Evolutionary conservation across 2,888 invertebrate species (phyloP), one percentile per base, ranked within the genome.

Genomic region (Smittia aterrima): DNA sequence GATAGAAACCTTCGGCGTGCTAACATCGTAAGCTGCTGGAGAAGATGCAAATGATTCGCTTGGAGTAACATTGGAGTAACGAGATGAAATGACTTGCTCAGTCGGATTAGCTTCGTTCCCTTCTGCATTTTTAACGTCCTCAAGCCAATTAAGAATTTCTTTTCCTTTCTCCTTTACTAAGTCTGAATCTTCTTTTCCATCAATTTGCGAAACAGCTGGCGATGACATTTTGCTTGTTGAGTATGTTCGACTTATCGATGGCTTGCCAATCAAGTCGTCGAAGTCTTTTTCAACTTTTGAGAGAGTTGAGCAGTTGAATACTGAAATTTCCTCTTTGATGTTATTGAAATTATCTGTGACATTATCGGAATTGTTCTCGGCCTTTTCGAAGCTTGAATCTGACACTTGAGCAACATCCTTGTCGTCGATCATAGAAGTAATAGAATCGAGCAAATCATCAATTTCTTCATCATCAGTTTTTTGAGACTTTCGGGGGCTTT

Each of bases 1-100:
- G 16, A 66, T 64, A 6, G 27, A 41, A 1, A 74, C 13, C 40
- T 64, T 66, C 1, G 66, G 66, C 9, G 74, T 74, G 27, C 2
- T 18, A 9, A n/a, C 53, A 20, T 66, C 64, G 41, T 41, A 47
- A 16, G 41, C 25, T 1, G 22, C 7, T 13, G 22, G 18, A n/a
- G 9, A 2, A 6, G n/a, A n/a, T 1, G n/a, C 67, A 20, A 74
- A 2, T 1, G 74, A 74, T 3, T 74, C 74, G 40, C 64, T 74
- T 18, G 72, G 72, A 7, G 74, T 74, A 11, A 74, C 62, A 18
- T 74, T 66, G 0, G 74, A 74, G 41, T 74, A 74, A 1, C 74
- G 74, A n/a, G 74, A n/a, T 6, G 74, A 74, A 1, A 66, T 16
- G 7, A 74, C 22, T 53, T 74, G 74, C 1, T 32, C 62, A 0